Evolutionary conservation across 2,888 invertebrate species (phyloP), one percentile per base, ranked within the genome.

Genomic region (Harpagoxenus sublaevis): DNA sequence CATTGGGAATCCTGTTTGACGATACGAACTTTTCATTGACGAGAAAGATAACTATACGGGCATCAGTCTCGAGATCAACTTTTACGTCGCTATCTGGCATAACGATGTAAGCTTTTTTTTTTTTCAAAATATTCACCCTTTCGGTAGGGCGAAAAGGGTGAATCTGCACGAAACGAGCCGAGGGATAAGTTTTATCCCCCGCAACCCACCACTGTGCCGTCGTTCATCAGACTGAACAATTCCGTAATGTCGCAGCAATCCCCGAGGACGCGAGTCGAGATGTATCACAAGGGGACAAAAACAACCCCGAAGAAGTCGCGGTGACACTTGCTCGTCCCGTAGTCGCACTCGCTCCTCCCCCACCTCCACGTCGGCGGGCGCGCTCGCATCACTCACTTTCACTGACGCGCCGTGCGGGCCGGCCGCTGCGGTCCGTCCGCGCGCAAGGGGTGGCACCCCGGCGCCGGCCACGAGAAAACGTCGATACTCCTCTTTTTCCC

Each of bases 311-410:
- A 85, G 71, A 86, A 83, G 70, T 71, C 70, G 78, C 85, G 74
- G 12, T 60, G 79, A 70, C 79, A 81, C 79, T 83, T 79, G 83
- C 78, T 53, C 77, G 73, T 53, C 51, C 82, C 65, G 88, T 42
- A 39, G 79, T 63, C 51, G 83, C 83, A 84, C 83, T 65, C 79
- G 60, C 68, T 62, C 68, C 79, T 42, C 79, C 79, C 68, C 79
- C 68, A 53, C 68, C 73, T 71, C 79, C 70, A 74, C 83, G 71
- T 81, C 77, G 85, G 87, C 75, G 77, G 45, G 65, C 82, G 84
- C 77, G 84, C 63, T 84, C 87, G 87, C 89, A 89, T 90, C 87
- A 87, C 90, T 92, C 92, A 92, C 92, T 92, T 92, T 92, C 92
- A 92, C 92, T 92, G 81, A 88, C 73, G 85, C 55, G 48, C n/a